Conservation (phyloP, 1,140 invertebrate genomes). For the Trypoxylus dichotomus region DNA sequence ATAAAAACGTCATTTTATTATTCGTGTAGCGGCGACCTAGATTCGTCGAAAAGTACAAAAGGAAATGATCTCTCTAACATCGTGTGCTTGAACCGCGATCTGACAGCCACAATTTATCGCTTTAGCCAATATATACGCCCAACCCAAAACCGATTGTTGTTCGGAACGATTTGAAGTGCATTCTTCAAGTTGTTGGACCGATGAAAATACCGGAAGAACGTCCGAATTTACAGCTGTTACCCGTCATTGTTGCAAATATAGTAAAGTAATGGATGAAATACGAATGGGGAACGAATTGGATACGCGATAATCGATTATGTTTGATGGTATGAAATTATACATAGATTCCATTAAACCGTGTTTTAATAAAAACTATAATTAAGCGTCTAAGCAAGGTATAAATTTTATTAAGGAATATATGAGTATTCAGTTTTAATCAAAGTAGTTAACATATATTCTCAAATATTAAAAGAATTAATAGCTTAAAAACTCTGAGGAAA, state of each 20-base stretch:
- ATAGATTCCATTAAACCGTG: no score
- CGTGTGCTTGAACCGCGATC: not conserved
- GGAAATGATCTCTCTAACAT: conserved; percentile 19
- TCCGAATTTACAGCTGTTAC: conserved; percentile 8
- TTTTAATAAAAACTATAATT: no score
- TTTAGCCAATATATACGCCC: conserved; percentile 6
- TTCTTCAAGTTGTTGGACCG: conserved; percentile 21
- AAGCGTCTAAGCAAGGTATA: no score
- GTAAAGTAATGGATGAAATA: not conserved
- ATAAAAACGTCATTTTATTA: not conserved
- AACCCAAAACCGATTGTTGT: conserved; percentile 23
- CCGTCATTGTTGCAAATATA: conserved; percentile 1
- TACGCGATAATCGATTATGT: not conserved
- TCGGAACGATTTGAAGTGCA: conserved; percentile 14
- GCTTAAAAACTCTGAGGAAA: no score
- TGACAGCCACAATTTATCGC: conserved; percentile 18
- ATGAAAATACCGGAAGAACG: conserved; percentile 16
- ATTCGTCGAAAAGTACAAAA: conserved; percentile 15
- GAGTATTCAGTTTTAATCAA: no score
- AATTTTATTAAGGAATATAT: no score
- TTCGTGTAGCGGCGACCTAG: not conserved
- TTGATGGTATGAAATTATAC: no score
- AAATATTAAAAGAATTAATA: no score
- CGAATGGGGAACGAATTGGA: not conserved
- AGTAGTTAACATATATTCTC: no score